Evolutionary conservation across 2,888 invertebrate genomes (phyloP).

Genomic region (Punctoribates punctum): DNA sequence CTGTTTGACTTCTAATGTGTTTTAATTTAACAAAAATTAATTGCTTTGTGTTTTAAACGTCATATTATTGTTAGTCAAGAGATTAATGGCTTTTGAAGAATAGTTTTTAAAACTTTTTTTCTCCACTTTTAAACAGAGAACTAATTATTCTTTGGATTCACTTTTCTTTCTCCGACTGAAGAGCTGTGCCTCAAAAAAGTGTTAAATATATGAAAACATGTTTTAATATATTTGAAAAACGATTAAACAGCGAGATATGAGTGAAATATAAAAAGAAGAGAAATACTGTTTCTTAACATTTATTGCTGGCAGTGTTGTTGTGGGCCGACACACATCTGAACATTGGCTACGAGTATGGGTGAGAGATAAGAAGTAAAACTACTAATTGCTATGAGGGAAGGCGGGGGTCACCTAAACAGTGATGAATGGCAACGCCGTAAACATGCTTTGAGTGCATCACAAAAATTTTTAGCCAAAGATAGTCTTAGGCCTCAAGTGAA

Average conservation of each 20-base stretch:
- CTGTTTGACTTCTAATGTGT: background rate
- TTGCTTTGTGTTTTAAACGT: background rate
- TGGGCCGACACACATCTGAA: constrained; percentile 26
- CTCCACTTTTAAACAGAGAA: background rate
- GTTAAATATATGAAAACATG: constrained; percentile 33
- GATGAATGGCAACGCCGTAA: constrained; percentile 35
- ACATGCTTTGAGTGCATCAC: constrained; percentile 27
- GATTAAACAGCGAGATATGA: constrained; percentile 29
- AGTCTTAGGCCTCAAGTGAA: constrained; percentile 5
- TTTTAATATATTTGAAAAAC: constrained; percentile 20
- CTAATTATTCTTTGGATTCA: background rate
- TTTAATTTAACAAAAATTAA: background rate
- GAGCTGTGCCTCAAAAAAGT: constrained; percentile 10
- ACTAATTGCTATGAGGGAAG: constrained; percentile 38
- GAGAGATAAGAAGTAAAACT: constrained; percentile 29
- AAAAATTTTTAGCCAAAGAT: constrained; percentile 4
- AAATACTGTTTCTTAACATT: background rate
- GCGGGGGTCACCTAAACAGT: constrained; percentile 29
- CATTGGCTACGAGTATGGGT: constrained; percentile 20
- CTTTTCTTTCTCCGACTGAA: background rate
- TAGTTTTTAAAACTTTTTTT: background rate
- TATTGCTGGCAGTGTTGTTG: background rate
- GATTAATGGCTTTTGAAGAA: background rate
- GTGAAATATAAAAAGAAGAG: constrained; percentile 26
- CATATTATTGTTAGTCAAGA: constrained; percentile 14